A percentile compares a stretch with the other conserved stretches of the same genome.
These are phyloP conservation scores for Chloropsis cyanopogon DNA, from an alignment of 2,113 vertebrate species.

Conservation along the genomic window DNA sequence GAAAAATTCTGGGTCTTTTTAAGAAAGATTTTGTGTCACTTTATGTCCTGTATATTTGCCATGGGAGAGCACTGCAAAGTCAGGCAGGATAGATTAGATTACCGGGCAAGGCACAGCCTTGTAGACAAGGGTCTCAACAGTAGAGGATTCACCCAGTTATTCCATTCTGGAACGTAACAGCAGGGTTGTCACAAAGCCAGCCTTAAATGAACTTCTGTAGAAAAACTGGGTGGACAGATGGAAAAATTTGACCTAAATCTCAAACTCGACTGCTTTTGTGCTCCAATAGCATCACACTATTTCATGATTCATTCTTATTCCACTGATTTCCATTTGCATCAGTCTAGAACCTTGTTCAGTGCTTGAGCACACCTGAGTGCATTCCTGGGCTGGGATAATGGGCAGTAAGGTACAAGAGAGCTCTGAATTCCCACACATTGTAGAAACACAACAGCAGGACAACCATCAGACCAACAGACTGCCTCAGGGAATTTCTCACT, in stretches of 20 bases:
- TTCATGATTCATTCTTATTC: not conserved
- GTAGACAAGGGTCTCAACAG: not conserved
- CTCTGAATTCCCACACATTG: not conserved
- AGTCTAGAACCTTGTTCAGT: not conserved
- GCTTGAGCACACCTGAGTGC: not conserved
- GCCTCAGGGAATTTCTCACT: not conserved
- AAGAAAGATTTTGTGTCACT: not conserved
- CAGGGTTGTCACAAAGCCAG: not conserved
- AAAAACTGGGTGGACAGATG: not conserved
- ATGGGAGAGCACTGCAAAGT: not conserved
- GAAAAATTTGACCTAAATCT: not conserved
- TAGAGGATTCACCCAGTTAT: not conserved
- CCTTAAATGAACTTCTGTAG: not conserved
- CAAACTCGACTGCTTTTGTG: not conserved
- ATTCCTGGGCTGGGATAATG: not conserved
- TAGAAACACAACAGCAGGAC: not conserved
- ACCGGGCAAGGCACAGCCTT: not conserved
- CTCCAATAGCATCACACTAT: not conserved
- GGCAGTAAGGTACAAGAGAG: not conserved
- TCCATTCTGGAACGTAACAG: not conserved
- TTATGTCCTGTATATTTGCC: not conserved
- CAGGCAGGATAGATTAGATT: not conserved
- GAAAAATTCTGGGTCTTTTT: not conserved
- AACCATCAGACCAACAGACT: not conserved
- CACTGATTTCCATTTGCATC: not conserved